Base-by-base conservation (phyloP, 2,797 vertebrate genomes). In the Helostoma temminkii region DNA sequence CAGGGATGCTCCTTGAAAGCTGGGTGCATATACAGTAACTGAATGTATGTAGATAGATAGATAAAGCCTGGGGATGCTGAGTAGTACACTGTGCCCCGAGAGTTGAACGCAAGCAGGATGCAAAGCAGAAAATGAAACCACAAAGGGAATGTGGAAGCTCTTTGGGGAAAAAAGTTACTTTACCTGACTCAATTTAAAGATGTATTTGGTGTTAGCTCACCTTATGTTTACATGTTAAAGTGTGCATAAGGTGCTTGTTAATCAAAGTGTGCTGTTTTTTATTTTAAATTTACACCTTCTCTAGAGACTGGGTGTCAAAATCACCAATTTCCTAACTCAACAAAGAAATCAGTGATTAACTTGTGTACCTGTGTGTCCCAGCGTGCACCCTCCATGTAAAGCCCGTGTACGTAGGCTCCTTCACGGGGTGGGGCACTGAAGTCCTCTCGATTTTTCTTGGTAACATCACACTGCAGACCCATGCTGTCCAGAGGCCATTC, bases 401-500 rank as follows among this genome's bases (percentile, higher is more conserved):
- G 93, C 0, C 97, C 97, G 0, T 97, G 94, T 0, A 99, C 36
- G 0, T 96, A 97, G 0, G 94, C 96, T 0, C 97, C 98, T 80
- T 99, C 97, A 9, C 96, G 94, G 0, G 97, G 97, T 0, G 95
- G 92, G 1, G 93, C 86, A 56, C 85, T 89, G 50, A 97, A 93
- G 58, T 99, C 97, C 71, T 99, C 97, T 0, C 93, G 93, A 75
- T 67, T 94, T 88, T 95, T 99, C 91, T 98, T 98, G 0, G 95
- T 99, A 60, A 99, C 95, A 0, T 99, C 97, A 1, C 96, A 99
- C 64, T 98, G 97, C 65, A 99, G 81, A 22, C 88, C 80, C 96
- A 98, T 96, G 74, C 90, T 94, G 91, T 99, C 97, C 74, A 99
- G 92, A 0, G 97, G 97, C 98, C 97, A 98, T 82, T 95, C 91